Evolutionary conservation across 2,888 invertebrate genomes (phyloP).

Genomic region (Clepsis dumicolana): DNA sequence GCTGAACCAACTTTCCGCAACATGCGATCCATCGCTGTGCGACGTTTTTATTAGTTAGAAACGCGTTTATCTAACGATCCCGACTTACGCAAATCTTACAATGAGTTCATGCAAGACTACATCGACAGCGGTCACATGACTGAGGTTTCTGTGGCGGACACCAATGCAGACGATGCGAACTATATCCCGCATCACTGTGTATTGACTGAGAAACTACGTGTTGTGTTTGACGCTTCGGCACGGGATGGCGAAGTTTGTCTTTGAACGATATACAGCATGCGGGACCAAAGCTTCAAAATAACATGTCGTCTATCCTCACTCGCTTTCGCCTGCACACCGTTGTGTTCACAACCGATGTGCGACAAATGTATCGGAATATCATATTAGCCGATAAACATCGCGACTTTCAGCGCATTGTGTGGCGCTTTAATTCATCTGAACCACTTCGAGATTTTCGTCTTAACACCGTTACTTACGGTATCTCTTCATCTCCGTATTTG

Average conservation of each 20-base stretch:
- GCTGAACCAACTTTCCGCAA: neutral
- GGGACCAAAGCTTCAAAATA: neutral
- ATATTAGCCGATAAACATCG: neutral
- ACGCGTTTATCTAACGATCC: neutral
- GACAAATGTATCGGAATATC: slow-evolving; percentile 23
- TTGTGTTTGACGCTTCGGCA: neutral
- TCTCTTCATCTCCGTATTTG: neutral
- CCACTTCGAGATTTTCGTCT: slow-evolving; percentile 13
- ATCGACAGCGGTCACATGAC: neutral
- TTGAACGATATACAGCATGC: neutral
- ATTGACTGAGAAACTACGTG: neutral
- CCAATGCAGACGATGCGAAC: neutral
- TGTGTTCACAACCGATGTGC: slow-evolving; percentile 24
- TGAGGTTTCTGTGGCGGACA: neutral
- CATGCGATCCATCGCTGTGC: neutral
- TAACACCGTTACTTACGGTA: slow-evolving; percentile 31
- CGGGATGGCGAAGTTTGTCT: neutral
- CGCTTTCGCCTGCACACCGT: slow-evolving; percentile 17
- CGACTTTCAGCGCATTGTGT: slow-evolving; percentile 26
- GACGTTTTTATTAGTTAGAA: neutral
- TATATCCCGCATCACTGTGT: slow-evolving; percentile 3
- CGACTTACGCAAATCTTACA: neutral
- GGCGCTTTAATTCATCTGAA: neutral
- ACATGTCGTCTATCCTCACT: neutral
- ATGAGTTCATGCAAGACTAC: neutral